Evolutionary conservation across 2,113 vertebrate genomes (phyloP), one percentile per base, ranked within the genome.

Genomic region (Excalfactoria chinensis): DNA sequence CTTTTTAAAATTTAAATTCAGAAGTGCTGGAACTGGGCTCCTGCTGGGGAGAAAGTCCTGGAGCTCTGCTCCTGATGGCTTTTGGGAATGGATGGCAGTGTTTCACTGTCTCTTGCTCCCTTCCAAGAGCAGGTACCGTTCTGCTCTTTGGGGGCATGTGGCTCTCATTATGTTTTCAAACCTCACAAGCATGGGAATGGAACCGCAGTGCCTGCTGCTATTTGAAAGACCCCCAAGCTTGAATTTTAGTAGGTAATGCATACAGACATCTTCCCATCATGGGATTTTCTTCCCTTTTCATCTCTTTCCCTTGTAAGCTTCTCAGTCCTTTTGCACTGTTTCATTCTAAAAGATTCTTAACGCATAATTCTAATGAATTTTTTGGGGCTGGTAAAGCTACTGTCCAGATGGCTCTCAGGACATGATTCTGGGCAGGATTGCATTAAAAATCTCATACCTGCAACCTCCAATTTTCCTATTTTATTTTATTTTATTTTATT

Each of bases 1-100:
- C 93, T 92, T 96, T 81, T 74, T n/a, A 62, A 90, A 93, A 89
- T 93, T 95, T 93, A 74, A 93, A 89, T 92, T 84, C 73, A 22
- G 66, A 90, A 89, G 83, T 63, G 74, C 77, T 94, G 69, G 71
- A 78, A 55, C 55, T 46, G 87, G 71, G 46, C 74, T 86, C 78
- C 77, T 90, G 90, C 91, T 93, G 84, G 49, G 89, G 41, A 88
- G 46, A 76, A 84, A 67, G 88, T 92, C 85, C 88, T 93, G 92
- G 62, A 92, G 85, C 92, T 89, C 58, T 64, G 37, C 63, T 95
- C 21, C 68, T 90, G 76, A 43, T 88, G 84, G 28, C 75, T 84
- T 93, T 91, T 64, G 87, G 86, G 71, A 93, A 23, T 0, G 21
- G 34, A 37, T 85, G 79, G 75, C 28, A 41, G 37, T 73, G 58